Percentiles rank a stretch among this genome's conserved stretches.
Evolutionary conservation across 2,113 vertebrate species (phyloP).

Genomic region (Rutilus rutilus): DNA sequence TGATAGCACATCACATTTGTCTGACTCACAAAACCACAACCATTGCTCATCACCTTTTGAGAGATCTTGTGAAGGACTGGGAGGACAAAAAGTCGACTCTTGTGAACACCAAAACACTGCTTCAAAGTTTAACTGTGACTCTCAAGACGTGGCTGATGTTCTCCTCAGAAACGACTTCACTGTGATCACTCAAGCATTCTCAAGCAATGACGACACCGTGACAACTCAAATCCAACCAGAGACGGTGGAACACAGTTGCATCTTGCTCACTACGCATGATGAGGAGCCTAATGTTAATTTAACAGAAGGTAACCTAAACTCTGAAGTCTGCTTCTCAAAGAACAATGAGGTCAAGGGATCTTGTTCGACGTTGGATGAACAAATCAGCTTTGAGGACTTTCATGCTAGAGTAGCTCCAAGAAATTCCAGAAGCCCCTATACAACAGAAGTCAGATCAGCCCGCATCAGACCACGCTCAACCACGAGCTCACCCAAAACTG

Average conservation of each 20-base stretch:
- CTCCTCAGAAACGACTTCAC: conserved; percentile 33
- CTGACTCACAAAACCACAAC: background rate
- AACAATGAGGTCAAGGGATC: conserved; percentile 30
- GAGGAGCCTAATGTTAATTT: background rate
- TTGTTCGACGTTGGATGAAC: conserved; percentile 1
- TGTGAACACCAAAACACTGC: background rate
- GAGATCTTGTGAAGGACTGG: conserved; percentile 24
- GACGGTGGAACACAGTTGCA: background rate
- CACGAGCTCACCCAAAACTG: conserved; percentile 37
- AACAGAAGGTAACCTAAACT: background rate
- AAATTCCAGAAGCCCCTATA: conserved; percentile 55
- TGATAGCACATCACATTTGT: background rate
- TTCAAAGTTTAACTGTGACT: background rate
- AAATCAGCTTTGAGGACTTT: conserved; percentile 71
- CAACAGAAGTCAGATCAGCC: conserved; percentile 44
- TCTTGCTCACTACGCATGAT: background rate
- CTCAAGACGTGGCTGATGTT: background rate
- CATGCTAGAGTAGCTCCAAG: conserved; percentile 72
- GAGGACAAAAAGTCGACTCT: background rate
- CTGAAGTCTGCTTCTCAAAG: conserved; percentile 4
- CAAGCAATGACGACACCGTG: background rate
- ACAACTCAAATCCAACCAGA: conserved; percentile 22
- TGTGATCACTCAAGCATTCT: conserved; percentile 32
- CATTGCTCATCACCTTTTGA: background rate
- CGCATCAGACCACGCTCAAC: conserved; percentile 48